Evolutionary conservation across 2,113 vertebrate genomes (phyloP), one percentile per base, ranked within the genome.

Genomic region (Thamnophis sirtalis): DNA sequence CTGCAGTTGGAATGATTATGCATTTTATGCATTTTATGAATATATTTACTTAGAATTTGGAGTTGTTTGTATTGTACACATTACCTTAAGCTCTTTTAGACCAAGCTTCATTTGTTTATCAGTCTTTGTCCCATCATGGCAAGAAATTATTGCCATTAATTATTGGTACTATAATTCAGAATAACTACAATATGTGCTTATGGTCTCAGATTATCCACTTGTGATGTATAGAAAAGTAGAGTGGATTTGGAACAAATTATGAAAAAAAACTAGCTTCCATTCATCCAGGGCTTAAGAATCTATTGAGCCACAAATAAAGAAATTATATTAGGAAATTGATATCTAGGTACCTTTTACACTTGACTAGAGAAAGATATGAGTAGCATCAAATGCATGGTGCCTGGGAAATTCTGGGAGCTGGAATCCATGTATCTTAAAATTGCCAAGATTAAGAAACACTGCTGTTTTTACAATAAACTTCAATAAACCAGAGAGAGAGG

Each of bases 351-450:
- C 11, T 68, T 68, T 4, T n/a, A n/a, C 11, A n/a, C 28, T n/a
- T 68, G 63, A 13, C 63, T 90, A 84, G 84, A 94, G 87, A 93
- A 89, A 84, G 84, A 94, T 87, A 93, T 84, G 91, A 94, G 80
- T 94, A 86, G 11, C 2, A 55, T 33, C 28, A 51, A 28, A 11
- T 28, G 49, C 9, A 68, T n/a, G n/a, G n/a, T 73, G 68, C 5
- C n/a, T 73, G 15, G 68, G 68, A 38, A 33, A 73, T 73, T 33
- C n/a, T 38, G 68, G 68, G 15, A 73, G 19, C 15, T 73, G n/a
- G n/a, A 38, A 5, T 73, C n/a, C 13, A 38, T 33, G 5, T 38
- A 33, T 6, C 5, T 73, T 73, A 73, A 68, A 73, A 0, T 73
- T 73, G n/a, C 68, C n/a, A 19, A 7, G 15, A 6, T 73, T 73